Base-by-base conservation (phyloP, 2,797 vertebrate genomes). In the Xiphophorus birchmanni region DNA sequence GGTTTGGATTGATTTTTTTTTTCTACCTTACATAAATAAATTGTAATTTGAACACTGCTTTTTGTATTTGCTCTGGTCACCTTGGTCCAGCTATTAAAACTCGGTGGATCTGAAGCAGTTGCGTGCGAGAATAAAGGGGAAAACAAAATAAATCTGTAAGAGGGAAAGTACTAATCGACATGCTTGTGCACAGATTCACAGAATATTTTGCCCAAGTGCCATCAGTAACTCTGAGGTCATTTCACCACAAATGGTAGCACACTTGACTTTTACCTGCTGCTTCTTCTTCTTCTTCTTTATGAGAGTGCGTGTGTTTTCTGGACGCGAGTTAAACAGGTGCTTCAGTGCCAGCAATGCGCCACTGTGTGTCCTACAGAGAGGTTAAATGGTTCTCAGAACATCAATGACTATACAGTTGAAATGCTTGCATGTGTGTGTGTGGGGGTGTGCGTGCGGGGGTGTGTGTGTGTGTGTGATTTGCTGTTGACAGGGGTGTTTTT, bases 401-500 rank as follows among this genome's bases (percentile, higher is more conserved):
- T 83, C 78, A 60, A 58, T 23, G 81, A 73, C 84, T 54, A 1
- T 79, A 76, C 78, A 35, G 73, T 76, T 72, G 40, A 37, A n/a
- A 76, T 69, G 54, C 79, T 45, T 72, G 7, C 29, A 13, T 11
- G 63, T 21, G 35, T 72, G 7, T 29, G 26, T 11, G 63, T 21
- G 35, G n/a, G n/a, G n/a, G n/a, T 10, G 35, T n/a, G 67, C 5
- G 18, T 23, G 63, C 0, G 17, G 4, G 37, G 2, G 63, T 5
- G 21, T 0, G 9, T 12, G 10, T 13, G 42, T 58, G 74, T 72
- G 81, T 48, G 82, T 72, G 18, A 56, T 79, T 76, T 65, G 75
- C 92, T 91, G 92, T 94, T 95, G 95, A 96, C 92, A 92, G 94
- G 94, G 93, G 94, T 80, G 85, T 92, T 90, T 93, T 95, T 93